A percentile compares a stretch with the other conserved stretches of the same genome.
phyloP scores from a whole-genome alignment of 1,140 invertebrate genomes.

The Hestina assimilis region DNA sequence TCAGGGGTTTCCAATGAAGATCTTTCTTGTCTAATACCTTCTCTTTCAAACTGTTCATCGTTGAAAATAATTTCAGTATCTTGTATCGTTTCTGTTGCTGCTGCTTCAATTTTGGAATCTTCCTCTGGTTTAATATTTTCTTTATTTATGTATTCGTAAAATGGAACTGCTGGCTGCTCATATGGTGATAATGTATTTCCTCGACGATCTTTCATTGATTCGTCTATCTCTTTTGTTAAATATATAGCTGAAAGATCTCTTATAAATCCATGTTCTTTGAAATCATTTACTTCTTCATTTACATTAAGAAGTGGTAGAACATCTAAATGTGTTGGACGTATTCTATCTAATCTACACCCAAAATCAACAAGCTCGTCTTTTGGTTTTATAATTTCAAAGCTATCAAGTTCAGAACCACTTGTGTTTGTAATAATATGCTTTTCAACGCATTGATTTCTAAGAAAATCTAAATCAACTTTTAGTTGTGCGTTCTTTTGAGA shows the following conservation, averaged over 20 bases:
- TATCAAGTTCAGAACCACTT: too few relatives aligned
- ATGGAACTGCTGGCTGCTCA: conserved; percentile 20
- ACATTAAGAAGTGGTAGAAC: conserved; percentile 9
- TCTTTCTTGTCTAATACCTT: background rate
- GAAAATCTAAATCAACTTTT: background rate
- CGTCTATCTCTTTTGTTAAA: background rate
- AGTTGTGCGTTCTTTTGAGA: background rate
- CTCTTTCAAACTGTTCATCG: conserved; percentile 6
- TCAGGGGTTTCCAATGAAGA: background rate
- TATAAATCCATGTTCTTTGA: conserved; percentile 1
- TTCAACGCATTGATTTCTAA: background rate
- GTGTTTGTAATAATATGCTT: too few relatives aligned
- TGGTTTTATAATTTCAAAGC: too few relatives aligned
- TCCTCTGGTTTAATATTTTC: conserved; percentile 9
- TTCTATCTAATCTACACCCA: conserved; percentile 10
- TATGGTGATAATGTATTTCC: conserved; percentile 22
- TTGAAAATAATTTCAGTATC: conserved; percentile 6
- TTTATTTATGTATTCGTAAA: conserved; percentile 23
- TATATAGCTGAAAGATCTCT: background rate
- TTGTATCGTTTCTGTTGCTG: background rate
- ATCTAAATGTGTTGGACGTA: conserved; percentile 18
- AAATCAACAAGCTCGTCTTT: background rate
- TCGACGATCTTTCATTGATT: conserved; percentile 2
- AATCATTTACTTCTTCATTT: conserved; percentile 6
- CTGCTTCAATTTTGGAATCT: background rate